Evolutionary conservation across 2,888 invertebrate genomes (phyloP), one percentile per base, ranked within the genome.

Genomic region (Furcula furcula): DNA sequence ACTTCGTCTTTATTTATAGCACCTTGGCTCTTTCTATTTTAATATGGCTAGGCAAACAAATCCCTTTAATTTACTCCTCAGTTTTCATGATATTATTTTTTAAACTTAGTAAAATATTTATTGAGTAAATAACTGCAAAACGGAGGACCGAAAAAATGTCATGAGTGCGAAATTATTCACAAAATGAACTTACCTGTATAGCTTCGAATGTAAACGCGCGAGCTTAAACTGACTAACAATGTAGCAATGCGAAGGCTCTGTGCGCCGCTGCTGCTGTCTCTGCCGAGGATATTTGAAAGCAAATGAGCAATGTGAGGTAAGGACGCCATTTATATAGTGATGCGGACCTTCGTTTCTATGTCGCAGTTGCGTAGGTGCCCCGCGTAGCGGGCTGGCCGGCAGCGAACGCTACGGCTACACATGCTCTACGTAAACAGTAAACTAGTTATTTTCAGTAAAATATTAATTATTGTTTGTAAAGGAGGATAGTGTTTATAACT

Each of bases 241-340:
- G 31, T 34, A 32, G 35, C 13, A 36, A 41, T 36, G 31, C 18
- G 23, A 36, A 43, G 42, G 36, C 36, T 50, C 41, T 42, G 31
- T 43, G 34, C 39, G 45, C 39, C 44, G 55, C 57, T 72, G 68
- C 67, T 63, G 75, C 61, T 61, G 66, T 56, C 52, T 45, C 57
- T 46, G 69, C 52, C 57, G 73, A 62, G 67, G 70, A 69, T 63
- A 54, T 65, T 67, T 65, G 69, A 72, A 73, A 68, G 66, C 76
- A 84, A 86, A 84, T 86, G 85, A 81, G 70, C 71, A 67, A 47
- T 66, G 58, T 58, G 59, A 65, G 58, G 58, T 57, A 57, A 57
- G 58, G 57, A 47, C 65, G 48, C 60, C 54, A 64, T 62, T 86
- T 86, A 74, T 86, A 86, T 86, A 86, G 63, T 53, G 53, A 51